A percentile compares a stretch with the other conserved stretches of the same genome.
Conservation (phyloP, 1,140 invertebrate species). For the Stratiolaelaps scimitus region DNA sequence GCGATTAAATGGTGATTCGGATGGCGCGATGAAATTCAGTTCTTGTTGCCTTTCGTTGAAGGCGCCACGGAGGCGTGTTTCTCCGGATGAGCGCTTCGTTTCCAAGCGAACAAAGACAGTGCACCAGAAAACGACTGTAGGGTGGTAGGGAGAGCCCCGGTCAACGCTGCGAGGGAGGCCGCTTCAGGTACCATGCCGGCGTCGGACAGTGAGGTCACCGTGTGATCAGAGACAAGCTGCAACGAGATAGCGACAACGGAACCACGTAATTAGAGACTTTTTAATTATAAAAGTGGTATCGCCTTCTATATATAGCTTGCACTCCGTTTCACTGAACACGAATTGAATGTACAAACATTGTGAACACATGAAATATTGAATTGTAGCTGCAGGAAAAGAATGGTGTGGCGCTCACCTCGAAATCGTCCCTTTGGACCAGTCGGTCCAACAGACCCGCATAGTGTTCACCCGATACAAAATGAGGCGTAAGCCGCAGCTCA, state of each 20-base stretch:
- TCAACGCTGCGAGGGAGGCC: background rate
- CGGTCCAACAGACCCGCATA: background rate
- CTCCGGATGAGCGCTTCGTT: background rate
- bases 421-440: conserved; percentile 1
- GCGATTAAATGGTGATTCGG: no score
- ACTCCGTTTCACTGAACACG: no score
- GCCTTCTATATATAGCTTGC: no score
- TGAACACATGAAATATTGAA: no score
- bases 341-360: no score
- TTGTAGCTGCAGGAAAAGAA: no score
- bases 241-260: no score
- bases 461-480: background rate
- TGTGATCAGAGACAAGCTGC: background rate
- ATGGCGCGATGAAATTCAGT: no score
- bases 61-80: no score
- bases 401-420: background rate
- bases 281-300: no score
- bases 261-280: no score
- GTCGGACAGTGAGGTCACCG: background rate
- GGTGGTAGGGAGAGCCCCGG: background rate
- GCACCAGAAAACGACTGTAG: conserved; percentile 1
- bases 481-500: background rate
- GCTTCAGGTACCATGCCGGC: conserved; percentile 11
- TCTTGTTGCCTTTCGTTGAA: no score
- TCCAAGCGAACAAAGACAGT: background rate